Conservation (phyloP, 2,797 vertebrate species). For the Chromobotia macracanthus region DNA sequence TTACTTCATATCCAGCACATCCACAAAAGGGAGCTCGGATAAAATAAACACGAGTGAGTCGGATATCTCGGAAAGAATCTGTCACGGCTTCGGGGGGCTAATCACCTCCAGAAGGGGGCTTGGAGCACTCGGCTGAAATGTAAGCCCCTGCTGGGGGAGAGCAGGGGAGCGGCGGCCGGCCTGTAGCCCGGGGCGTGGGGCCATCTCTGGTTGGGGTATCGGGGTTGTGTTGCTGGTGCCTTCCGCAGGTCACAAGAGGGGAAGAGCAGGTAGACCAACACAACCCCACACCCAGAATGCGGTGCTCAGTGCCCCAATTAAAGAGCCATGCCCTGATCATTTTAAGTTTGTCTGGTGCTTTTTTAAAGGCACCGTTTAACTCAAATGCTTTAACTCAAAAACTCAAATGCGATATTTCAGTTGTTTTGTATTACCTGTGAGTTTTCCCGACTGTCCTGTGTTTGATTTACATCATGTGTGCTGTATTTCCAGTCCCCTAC, state of each 20-base stretch:
- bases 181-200: conserved; percentile 65
- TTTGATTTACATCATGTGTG: conserved; percentile 49
- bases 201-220: conserved; percentile 70
- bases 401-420: not conserved
- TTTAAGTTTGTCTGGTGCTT: too few species aligned
- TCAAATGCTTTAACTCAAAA: conserved; percentile 6
- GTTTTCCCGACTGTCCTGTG: conserved; percentile 8
- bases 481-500: conserved; percentile 30
- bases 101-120: conserved; percentile 99
- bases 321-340: conserved; percentile 3
- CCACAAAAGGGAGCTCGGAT: conserved; percentile 98
- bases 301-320: conserved; percentile 21
- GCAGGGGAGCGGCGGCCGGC: conserved; percentile 84
- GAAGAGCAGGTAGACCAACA: conserved; percentile 83
- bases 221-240: conserved; percentile 82
- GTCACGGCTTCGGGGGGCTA: conserved; percentile 99
- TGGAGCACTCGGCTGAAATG: conserved; percentile 96
- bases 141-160: conserved; percentile 91
- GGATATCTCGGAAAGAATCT: conserved; percentile 99
- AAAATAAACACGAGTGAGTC: conserved; percentile 99
- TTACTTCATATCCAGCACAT: conserved; percentile 99
- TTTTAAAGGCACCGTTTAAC: too few species aligned
- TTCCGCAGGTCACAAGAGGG: conserved; percentile 91
- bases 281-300: conserved; percentile 28
- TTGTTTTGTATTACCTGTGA: conserved; percentile 12